These are phyloP conservation scores for Thymelicus acteon DNA, from an alignment of 2,888 invertebrate species.

Conservation along the genomic window DNA sequence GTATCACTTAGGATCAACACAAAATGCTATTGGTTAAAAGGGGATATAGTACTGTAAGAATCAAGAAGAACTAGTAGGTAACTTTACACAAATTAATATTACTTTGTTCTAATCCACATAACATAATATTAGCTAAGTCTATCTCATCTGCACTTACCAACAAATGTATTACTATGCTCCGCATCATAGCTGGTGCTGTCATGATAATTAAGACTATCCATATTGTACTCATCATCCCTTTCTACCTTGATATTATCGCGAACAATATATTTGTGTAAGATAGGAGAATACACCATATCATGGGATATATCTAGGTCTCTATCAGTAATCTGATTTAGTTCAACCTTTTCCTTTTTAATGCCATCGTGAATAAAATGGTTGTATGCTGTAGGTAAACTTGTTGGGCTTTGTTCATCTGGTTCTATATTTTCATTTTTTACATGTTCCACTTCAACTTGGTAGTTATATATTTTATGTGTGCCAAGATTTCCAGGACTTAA, in stretches of 20 bases:
- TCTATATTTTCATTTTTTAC: background rate
- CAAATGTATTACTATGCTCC: background rate
- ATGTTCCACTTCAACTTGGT: background rate
- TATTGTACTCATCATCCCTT: background rate
- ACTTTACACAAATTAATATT: no score
- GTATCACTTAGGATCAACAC: no score
- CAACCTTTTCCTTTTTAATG: background rate
- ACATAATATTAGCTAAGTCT: no score
- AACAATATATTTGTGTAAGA: conserved; percentile 3
- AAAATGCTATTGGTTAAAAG: no score
- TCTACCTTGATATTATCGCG: background rate
- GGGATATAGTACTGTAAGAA: no score
- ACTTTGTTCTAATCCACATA: no score
- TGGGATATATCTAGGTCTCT: background rate
- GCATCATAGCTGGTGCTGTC: background rate
- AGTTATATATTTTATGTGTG: background rate
- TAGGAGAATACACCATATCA: background rate
- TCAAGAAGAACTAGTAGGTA: no score
- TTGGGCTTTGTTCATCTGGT: background rate
- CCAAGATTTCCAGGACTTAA: no score
- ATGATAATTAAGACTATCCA: background rate
- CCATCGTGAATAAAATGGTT: background rate
- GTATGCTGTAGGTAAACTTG: background rate
- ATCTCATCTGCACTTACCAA: background rate
- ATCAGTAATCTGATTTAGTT: background rate